Conservation (phyloP, 2,888 invertebrate genomes). For the Mesorhabditis belari region DNA sequence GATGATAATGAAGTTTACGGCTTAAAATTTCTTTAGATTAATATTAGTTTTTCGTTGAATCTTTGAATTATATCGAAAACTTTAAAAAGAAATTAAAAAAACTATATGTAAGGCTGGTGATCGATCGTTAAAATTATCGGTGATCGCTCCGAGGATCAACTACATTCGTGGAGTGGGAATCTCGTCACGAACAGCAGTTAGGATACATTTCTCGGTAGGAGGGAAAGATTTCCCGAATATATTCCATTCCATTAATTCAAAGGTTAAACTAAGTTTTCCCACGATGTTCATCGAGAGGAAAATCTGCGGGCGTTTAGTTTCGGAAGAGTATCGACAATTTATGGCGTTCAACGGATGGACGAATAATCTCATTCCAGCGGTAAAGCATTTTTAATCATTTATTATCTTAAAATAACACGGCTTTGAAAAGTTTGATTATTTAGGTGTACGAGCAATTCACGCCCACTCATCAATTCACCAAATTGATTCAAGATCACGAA, state of each 20-base stretch:
- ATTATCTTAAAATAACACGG: constrained; percentile 63
- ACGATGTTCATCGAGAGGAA: constrained; percentile 86
- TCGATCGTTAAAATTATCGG: constrained; percentile 72
- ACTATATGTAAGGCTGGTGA: constrained; percentile 71
- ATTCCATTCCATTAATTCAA: constrained; percentile 64
- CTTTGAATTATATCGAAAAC: not conserved
- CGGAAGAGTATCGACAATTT: constrained; percentile 67
- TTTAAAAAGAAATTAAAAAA: constrained; percentile 61
- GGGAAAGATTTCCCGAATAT: constrained; percentile 56
- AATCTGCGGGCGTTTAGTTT: constrained; percentile 69
- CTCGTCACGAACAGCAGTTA: constrained; percentile 84
- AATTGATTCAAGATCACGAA: constrained; percentile 57
- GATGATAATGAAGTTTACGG: no score
- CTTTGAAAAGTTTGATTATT: constrained; percentile 6
- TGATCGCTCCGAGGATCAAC: constrained; percentile 89
- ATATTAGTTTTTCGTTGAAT: not conserved
- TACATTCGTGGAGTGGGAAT: constrained; percentile 94
- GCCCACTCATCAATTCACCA: constrained; percentile 46
- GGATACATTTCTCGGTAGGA: constrained; percentile 58
- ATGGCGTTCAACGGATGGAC: constrained; percentile 71
- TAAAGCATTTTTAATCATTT: constrained; percentile 80
- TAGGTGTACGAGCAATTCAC: constrained; percentile 41
- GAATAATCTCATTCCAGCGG: constrained; percentile 67
- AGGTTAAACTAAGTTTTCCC: constrained; percentile 76
- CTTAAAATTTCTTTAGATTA: no score